Evolutionary conservation across 2,113 vertebrate genomes (phyloP), one percentile per base, ranked within the genome.

Genomic region (Neodontobutis hainanensis): DNA sequence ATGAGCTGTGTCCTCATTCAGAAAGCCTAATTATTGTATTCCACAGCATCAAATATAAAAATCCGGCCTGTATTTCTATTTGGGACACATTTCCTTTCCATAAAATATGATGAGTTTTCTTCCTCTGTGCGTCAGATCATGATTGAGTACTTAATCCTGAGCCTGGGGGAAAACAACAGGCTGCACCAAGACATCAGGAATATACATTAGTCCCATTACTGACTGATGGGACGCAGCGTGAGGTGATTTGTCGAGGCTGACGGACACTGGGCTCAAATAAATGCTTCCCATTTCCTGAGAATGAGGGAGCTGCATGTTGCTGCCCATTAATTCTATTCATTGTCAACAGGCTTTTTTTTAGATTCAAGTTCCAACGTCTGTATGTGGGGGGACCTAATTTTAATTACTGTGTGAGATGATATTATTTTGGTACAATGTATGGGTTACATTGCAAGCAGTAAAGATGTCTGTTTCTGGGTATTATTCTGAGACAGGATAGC

Each of bases 111-210:
- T 11, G 44, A 46, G 9, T 38, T 61, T 48, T 59, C 14, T 59
- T 44, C 10, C 53, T 43, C 42, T 43, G 46, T 53, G 42, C 65
- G 60, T 63, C 57, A 61, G 70, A 62, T 75, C 68, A 68, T 79
- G 78, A 86, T 84, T 64, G 82, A 74, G 70, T 72, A 47, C 79
- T 78, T 75, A 63, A 51, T 62, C 12, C 51, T 7, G 61, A 59
- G 75, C 60, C 57, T 16, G 64, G 32, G 66, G 72, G 72, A 77
- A 64, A 84, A 80, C 67, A 74, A 60, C 68, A 59, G 34, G 53
- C 52, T 61, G 66, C 70, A 79, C 61, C 75, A 60, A 70, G 71
- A 70, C 73, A 70, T 68, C 34, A 64, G 48, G 19, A 55, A 69
- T 64, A 73, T 65, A n/a, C 47, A 60, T 59, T 66, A 38, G 57